A percentile compares a stretch with the other conserved stretches of the same genome.
Conservation (phyloP, 2,888 invertebrate species). For the Coelopa pilipes region DNA sequence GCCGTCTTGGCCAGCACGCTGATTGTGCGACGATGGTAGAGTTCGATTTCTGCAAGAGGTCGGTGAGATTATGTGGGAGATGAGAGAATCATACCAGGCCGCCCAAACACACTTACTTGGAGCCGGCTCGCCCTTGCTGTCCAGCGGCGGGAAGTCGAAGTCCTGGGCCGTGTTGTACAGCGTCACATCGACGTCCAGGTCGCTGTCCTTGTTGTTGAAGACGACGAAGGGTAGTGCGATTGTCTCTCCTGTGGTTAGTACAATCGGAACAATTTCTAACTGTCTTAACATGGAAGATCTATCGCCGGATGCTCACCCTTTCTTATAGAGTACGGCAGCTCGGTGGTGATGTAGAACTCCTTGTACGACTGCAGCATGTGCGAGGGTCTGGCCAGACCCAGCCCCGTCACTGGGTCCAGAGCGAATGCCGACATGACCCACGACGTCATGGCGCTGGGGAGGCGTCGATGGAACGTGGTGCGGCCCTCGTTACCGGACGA, state of each 20-base stretch:
- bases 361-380: slow-evolving; percentile 80
- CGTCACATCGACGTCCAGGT: slow-evolving; percentile 83
- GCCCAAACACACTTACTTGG: slow-evolving; percentile 70
- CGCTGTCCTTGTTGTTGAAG: slow-evolving; percentile 86
- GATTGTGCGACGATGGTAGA: slow-evolving; percentile 78
- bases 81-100: not conserved
- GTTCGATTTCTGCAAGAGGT: slow-evolving; percentile 74
- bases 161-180: slow-evolving; percentile 85
- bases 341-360: slow-evolving; percentile 85
- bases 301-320: slow-evolving; percentile 68
- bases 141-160: slow-evolving; percentile 83
- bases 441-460: slow-evolving; percentile 86
- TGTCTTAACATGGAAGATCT: too few species aligned
- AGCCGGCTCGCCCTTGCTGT: slow-evolving; percentile 76
- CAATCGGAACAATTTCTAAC: too few species aligned
- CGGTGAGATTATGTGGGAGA: not conserved
- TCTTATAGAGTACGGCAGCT: slow-evolving; percentile 88
- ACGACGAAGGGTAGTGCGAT: slow-evolving; percentile 89
- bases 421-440: slow-evolving; percentile 89
- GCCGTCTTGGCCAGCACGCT: slow-evolving; percentile 77
- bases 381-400: slow-evolving; percentile 78
- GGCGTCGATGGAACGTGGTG: slow-evolving; percentile 71
- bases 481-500: slow-evolving; percentile 77
- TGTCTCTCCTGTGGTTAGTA: slow-evolving; percentile 77
- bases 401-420: slow-evolving; percentile 78